Evolutionary conservation across 2,113 vertebrate genomes (phyloP).

Genomic region (Procavia capensis): DNA sequence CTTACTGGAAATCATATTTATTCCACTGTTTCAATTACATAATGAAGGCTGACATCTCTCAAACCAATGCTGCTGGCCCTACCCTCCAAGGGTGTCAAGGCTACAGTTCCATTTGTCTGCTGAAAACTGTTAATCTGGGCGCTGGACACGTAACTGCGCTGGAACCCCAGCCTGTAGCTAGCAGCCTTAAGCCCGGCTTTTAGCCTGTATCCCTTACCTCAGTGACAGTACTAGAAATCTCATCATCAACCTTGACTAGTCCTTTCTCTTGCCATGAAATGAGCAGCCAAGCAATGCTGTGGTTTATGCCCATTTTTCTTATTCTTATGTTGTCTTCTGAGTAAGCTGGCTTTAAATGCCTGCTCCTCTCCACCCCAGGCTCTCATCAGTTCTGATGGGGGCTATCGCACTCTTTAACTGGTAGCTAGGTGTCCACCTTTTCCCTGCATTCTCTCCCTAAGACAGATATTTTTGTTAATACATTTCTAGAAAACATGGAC

Average conservation of each 20-base stretch:
- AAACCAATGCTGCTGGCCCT: neutral
- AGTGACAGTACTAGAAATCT: neutral
- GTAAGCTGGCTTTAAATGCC: neutral
- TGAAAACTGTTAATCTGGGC: fast-evolving
- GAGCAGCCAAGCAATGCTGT: fast-evolving
- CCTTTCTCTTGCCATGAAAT: neutral
- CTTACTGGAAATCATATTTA: too few relatives aligned
- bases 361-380: neutral
- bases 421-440: neutral
- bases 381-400: neutral
- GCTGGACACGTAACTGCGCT: neutral
- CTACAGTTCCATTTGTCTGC: neutral
- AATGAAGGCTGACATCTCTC: neutral
- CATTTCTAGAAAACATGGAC: neutral
- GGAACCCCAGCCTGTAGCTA: neutral
- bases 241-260: neutral
- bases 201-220: neutral
- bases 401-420: fast-evolving
- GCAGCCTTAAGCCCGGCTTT: too few relatives aligned
- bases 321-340: neutral
- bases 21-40: neutral
- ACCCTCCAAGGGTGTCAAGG: neutral
- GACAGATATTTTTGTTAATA: neutral
- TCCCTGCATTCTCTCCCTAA: neutral
- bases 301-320: too few relatives aligned